These are phyloP conservation scores for Orius insidiosus DNA, from an alignment of 1,140 invertebrate genomes.

Conservation along the genomic window DNA sequence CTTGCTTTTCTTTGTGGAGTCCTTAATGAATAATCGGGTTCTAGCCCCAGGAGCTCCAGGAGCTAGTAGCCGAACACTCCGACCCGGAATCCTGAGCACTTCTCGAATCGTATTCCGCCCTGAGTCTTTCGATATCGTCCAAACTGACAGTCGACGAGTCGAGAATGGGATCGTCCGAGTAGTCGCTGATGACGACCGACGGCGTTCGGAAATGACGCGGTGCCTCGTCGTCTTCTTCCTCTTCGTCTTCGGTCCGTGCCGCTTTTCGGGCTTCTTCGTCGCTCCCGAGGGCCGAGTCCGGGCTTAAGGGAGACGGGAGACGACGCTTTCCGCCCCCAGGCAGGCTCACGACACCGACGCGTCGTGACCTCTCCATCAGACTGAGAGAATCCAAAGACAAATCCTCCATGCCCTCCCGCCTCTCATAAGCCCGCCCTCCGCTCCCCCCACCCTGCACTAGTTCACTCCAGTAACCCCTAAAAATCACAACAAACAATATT, in stretches of 20 bases:
- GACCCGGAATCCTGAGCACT: slow-evolving; percentile 27
- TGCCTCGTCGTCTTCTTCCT: slow-evolving; percentile 12
- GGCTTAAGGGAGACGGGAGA: slow-evolving; percentile 3
- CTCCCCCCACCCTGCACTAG: slow-evolving; percentile 4
- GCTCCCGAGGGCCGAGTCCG: slow-evolving; percentile 6
- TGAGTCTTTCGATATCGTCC: slow-evolving; percentile 45
- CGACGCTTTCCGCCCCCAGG: slow-evolving; percentile 3
- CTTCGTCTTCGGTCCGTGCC: slow-evolving; percentile 7
- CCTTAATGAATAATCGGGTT: slow-evolving; percentile 32
- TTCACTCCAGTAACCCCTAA: slow-evolving; percentile 4
- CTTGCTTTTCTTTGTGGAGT: slow-evolving; percentile 38
- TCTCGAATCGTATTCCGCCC: slow-evolving; percentile 22
- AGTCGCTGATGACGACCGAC: slow-evolving; percentile 67
- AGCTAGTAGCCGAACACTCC: slow-evolving; percentile 41
- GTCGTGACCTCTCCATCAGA: background rate
- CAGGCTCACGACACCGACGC: background rate
- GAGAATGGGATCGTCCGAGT: slow-evolving; percentile 45
- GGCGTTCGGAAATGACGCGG: slow-evolving; percentile 51
- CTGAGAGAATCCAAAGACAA: background rate
- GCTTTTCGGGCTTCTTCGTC: slow-evolving; percentile 2
- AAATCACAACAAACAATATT: background rate
- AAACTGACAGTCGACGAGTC: slow-evolving; percentile 29
- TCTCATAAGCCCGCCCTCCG: background rate
- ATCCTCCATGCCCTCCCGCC: slow-evolving; percentile 2
- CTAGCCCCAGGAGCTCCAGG: slow-evolving; percentile 37